Evolutionary conservation across 2,797 vertebrate genomes (phyloP).

Genomic region (Taeniopygia guttata): DNA sequence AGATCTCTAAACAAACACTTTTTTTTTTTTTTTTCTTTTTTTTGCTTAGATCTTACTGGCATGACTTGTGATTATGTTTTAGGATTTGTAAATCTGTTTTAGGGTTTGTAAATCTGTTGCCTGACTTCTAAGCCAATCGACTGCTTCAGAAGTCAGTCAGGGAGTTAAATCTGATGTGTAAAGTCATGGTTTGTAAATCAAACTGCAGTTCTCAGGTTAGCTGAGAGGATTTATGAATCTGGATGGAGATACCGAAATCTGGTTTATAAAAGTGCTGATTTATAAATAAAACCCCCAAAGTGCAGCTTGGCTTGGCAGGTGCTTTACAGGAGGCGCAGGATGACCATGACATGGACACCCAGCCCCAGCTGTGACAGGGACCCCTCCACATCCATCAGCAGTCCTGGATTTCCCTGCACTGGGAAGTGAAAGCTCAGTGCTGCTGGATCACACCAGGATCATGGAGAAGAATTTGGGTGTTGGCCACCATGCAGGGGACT

Average conservation of each 20-base stretch:
- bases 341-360: not conserved
- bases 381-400: not conserved
- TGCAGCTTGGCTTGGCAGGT: not conserved
- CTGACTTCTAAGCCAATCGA: slow-evolving; percentile 51
- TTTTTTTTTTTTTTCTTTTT: not conserved
- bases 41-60: not conserved
- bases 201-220: slow-evolving; percentile 22
- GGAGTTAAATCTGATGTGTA: slow-evolving; percentile 52
- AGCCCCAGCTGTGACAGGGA: fast-evolving
- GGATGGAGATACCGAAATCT: slow-evolving; percentile 46
- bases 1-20: not conserved
- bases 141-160: slow-evolving; percentile 44
- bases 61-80: slow-evolving; percentile 13
- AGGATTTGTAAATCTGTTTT: slow-evolving; percentile 53
- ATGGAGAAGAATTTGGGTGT: not conserved
- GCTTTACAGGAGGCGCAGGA: not conserved
- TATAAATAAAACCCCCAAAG: slow-evolving; percentile 1
- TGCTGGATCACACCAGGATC: not conserved
- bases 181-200: slow-evolving; percentile 62
- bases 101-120: slow-evolving; percentile 56
- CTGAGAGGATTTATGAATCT: slow-evolving; percentile 61
- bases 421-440: not conserved
- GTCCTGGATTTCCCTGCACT: not conserved
- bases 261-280: slow-evolving; percentile 40
- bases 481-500: not conserved